A percentile compares a stretch with the other conserved stretches of the same genome.
Evolutionary conservation across 2,797 vertebrate species (phyloP).

Genomic region (Kryptopterus vitreolus): DNA sequence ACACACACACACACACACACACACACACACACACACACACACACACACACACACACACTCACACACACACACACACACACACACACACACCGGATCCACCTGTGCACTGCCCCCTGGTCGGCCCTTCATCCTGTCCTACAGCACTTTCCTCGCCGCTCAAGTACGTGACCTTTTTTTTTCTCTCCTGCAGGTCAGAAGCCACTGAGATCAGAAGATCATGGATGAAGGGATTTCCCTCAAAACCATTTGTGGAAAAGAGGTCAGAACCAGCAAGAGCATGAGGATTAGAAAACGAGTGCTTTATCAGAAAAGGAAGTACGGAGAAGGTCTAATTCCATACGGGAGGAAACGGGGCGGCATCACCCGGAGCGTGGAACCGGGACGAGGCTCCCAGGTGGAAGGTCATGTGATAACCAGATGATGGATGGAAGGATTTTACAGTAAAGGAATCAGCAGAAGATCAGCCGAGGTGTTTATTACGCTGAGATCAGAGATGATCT

Average conservation of each 20-base stretch:
- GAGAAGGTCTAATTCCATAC: not conserved
- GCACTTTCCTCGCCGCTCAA: slow-evolving; percentile 46
- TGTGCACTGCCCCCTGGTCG: slow-evolving; percentile 44
- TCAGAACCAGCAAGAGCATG: slow-evolving; percentile 72
- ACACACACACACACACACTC: slow-evolving; percentile 32
- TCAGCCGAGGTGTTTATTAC: not conserved
- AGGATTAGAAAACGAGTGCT: slow-evolving; percentile 68
- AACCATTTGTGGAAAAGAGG: slow-evolving; percentile 62
- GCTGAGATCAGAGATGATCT: too few relatives aligned
- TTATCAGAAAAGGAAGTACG: slow-evolving; percentile 43
- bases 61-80: slow-evolving; percentile 44
- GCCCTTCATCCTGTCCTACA: slow-evolving; percentile 52
- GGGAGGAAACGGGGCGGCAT: not conserved
- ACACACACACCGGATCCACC: slow-evolving; percentile 55
- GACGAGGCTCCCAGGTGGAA: not conserved
- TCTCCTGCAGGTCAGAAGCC: slow-evolving; percentile 49
- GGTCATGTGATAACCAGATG: not conserved
- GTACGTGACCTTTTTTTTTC: slow-evolving; percentile 40
- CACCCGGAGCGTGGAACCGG: not conserved
- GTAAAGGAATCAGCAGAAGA: not conserved
- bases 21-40: slow-evolving; percentile 48
- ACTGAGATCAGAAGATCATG: slow-evolving; percentile 60
- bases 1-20: slow-evolving; percentile 47
- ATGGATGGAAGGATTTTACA: slow-evolving; percentile 9
- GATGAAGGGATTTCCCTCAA: slow-evolving; percentile 63